Evolutionary conservation across 2,113 vertebrate genomes (phyloP).

Genomic region (Strix aluco): DNA sequence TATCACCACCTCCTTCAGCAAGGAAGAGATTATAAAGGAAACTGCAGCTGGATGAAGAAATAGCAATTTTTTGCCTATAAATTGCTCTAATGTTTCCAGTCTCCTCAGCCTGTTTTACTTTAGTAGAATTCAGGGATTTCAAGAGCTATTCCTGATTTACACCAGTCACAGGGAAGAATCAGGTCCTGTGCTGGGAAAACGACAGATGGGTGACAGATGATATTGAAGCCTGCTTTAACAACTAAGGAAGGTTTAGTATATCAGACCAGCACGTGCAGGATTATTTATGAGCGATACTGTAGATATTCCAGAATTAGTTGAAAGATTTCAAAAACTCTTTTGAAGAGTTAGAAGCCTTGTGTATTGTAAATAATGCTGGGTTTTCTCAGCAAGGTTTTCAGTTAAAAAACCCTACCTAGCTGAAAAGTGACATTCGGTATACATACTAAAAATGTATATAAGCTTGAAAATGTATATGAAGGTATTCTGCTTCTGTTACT

Average conservation of each 20-base stretch:
- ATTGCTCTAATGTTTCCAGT: not conserved
- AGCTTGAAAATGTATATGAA: conserved; percentile 3
- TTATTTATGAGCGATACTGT: not conserved
- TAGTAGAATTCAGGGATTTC: not conserved
- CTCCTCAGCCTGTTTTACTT: not conserved
- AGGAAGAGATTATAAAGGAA: conserved; percentile 12
- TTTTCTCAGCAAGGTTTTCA: not conserved
- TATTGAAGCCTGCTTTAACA: not conserved
- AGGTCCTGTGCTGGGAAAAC: not conserved
- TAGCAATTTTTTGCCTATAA: not conserved
- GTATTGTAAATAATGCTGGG: not conserved
- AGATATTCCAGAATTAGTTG: not conserved
- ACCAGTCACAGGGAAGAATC: not conserved
- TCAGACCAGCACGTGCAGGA: not conserved
- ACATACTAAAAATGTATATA: not conserved
- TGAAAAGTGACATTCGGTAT: not conserved
- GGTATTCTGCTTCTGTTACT: conserved; percentile 25
- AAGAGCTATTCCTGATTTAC: not conserved
- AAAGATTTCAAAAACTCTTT: not conserved
- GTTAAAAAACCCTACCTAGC: not conserved
- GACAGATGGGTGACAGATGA: conserved; percentile 53
- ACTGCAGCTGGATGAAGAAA: not conserved
- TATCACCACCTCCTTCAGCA: not conserved
- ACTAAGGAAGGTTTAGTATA: not conserved
- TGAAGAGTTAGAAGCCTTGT: not conserved